Base-by-base conservation (phyloP, 1,140 invertebrate genomes). In the Catajapyx aquilonaris region DNA sequence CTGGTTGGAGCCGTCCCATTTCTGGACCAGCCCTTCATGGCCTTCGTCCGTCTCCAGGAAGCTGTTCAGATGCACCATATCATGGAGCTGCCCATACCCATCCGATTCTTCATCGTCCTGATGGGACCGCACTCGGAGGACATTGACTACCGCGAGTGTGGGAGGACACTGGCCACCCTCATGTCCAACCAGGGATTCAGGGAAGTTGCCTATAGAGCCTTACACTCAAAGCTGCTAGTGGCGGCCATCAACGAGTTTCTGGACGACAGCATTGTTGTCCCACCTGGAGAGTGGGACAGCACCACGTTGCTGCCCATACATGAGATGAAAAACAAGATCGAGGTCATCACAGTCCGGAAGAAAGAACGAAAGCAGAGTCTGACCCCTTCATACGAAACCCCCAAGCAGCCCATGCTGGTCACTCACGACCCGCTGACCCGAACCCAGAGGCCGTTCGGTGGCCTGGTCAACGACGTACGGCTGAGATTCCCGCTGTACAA, bases 131-230 rank as follows among this genome's bases (percentile, higher is more conserved):
- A 64, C n/a, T 69, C 72, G 38, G 68, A 72, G 4, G 78, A 81
- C 40, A 64, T 93, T 41, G 86, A 94, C 53, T 95, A 93, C 57
- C 87, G 93, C 58, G 90, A 96, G 65, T 79, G 95, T 41, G 91
- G 91, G 53, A 68, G 91, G 32, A 86, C 85, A 3, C 88, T 96
- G 40, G 84, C 88, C 7, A 95, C 93, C 0, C 64, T 97, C 3
- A 94, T 96, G 88, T 81, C 87, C 3, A 93, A 94, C 55, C 71
- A 72, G 56, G 68, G 84, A 31, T 96, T 96, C 55, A 83, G 91
- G 51, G 76, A 77, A 28, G 73, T 88, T 41, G 88, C 87, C 0
- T 95, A 94, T 54, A 80, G 79, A 53, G 87, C 88, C 2, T 71
- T 77, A 44, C 73, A 80, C 45, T 64, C 81, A 10, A 73, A 77